Base-by-base conservation (phyloP, 2,888 invertebrate species). In the Dryobota labecula region DNA sequence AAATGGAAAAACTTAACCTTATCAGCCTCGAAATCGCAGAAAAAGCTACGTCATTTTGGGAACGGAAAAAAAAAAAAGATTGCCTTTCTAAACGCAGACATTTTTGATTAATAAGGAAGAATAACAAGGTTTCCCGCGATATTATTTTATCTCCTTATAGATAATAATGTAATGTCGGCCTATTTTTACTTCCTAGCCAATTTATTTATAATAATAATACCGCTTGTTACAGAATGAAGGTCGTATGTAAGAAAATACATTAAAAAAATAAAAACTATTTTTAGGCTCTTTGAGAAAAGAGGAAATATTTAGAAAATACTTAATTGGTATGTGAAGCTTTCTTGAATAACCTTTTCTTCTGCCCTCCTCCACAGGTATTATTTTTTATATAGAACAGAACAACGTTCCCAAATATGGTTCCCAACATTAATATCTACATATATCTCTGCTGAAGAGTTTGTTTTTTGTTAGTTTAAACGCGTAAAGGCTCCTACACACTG, bases 151-250 rank as follows among this genome's bases (percentile, higher is more conserved):
- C 7, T 24, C 3, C 8, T 13, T 27, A 36, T 7, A 61, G 45
- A 62, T 58, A 63, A 76, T 56, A 41, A 62, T 30, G 20, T 38
- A 38, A 64, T 30, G 27, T 41, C 27, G 11, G 13, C 27, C n/a
- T 47, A 43, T 54, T 30, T 62, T 36, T 53, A 66, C 57, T 73
- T 65, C 20, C 30, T 20, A 38, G 43, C 30, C 38, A 57, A 62
- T 57, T 47, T 72, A 45, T 58, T 51, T 63, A 36, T 30, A n/a
- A n/a, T 36, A 33, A 5, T 30, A 73, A 18, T 33, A 47, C 13
- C 27, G 27, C 41, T 75, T 47, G n/a, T 47, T 18, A 41, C 6
- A 58, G 30, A 7, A 36, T 38, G 36, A n/a, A 13, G 18, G 15
- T 38, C 20, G 27, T 70, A 56, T 11, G 38, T 27, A 45, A 20